phyloP scores from a whole-genome alignment of 2,797 vertebrate species.

The Rhynchonycteris naso region DNA sequence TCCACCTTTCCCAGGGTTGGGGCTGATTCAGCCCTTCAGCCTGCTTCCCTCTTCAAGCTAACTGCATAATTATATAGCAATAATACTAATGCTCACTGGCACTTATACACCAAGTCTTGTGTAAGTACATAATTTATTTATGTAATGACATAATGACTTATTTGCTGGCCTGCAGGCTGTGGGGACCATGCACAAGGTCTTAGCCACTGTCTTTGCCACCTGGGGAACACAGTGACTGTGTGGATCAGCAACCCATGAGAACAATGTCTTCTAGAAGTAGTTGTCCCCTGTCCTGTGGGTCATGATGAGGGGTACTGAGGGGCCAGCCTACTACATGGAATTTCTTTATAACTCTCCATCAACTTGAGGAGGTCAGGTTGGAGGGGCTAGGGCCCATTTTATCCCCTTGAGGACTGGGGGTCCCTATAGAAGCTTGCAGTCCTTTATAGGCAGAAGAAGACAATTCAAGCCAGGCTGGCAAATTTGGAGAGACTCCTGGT shows the following conservation, averaged over 20 bases:
- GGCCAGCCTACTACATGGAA: neutral
- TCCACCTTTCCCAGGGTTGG: neutral
- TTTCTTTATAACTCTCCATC: neutral
- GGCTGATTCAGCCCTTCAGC: conserved; percentile 46
- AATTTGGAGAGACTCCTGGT: conserved; percentile 72
- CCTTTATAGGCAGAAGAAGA: conserved; percentile 40
- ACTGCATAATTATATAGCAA: conserved; percentile 74
- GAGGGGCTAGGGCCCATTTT: neutral
- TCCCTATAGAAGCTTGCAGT: neutral
- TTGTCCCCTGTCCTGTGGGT: neutral
- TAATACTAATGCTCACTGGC: conserved; percentile 71
- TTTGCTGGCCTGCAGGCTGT: conserved; percentile 56
- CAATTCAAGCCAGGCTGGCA: conserved; percentile 65
- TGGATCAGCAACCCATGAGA: neutral
- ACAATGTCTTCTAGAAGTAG: neutral
- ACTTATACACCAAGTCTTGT: conserved; percentile 65
- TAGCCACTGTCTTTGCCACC: conserved; percentile 15
- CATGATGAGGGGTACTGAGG: neutral
- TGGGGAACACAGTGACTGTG: neutral
- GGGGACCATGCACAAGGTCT: conserved; percentile 38
- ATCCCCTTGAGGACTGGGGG: neutral
- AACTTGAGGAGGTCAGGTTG: neutral
- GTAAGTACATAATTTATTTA: conserved; percentile 77
- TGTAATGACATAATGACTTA: conserved; percentile 73
- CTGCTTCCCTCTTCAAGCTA: conserved; percentile 61